A percentile compares a stretch with the other conserved stretches of the same genome.
These are phyloP conservation scores for Drosophila bocqueti DNA, from an alignment of 1,140 invertebrate species.

Conservation along the genomic window DNA sequence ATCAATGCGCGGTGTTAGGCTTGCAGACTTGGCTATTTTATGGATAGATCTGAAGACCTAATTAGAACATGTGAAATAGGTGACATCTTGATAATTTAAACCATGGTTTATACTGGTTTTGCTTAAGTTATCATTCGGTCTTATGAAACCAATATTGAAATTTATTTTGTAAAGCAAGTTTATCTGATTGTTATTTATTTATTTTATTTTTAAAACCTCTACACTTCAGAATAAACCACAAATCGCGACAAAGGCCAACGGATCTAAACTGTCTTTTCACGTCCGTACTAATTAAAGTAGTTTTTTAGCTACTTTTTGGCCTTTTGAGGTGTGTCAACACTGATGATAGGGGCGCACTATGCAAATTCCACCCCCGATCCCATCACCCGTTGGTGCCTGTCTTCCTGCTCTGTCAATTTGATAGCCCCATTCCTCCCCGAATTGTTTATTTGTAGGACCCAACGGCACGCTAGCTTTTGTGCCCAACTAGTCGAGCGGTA, in stretches of 20 bases:
- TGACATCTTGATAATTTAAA: background rate
- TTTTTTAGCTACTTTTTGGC: constrained; percentile 3
- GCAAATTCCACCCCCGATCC: constrained; percentile 3
- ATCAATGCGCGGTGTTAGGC: constrained; percentile 47
- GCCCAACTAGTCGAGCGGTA: constrained; percentile 62
- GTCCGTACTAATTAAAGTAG: background rate
- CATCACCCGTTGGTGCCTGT: constrained; percentile 14
- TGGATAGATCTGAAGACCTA: background rate
- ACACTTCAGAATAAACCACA: background rate
- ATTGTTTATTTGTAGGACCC: constrained; percentile 50
- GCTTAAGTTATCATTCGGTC: background rate
- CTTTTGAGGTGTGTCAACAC: constrained; percentile 5
- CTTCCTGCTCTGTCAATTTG: constrained; percentile 63
- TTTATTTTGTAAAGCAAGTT: background rate
- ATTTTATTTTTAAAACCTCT: background rate
- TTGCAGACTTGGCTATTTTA: background rate
- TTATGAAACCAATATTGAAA: background rate
- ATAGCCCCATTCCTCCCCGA: constrained; percentile 30
- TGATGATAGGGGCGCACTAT: constrained; percentile 3
- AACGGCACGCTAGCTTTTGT: constrained; percentile 62
- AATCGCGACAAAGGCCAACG: background rate
- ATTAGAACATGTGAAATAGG: background rate
- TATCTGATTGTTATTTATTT: background rate
- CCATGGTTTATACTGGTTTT: background rate
- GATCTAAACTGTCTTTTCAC: background rate